phyloP scores from a whole-genome alignment of 2,888 invertebrate genomes.

The Drosophila conformis region DNA sequence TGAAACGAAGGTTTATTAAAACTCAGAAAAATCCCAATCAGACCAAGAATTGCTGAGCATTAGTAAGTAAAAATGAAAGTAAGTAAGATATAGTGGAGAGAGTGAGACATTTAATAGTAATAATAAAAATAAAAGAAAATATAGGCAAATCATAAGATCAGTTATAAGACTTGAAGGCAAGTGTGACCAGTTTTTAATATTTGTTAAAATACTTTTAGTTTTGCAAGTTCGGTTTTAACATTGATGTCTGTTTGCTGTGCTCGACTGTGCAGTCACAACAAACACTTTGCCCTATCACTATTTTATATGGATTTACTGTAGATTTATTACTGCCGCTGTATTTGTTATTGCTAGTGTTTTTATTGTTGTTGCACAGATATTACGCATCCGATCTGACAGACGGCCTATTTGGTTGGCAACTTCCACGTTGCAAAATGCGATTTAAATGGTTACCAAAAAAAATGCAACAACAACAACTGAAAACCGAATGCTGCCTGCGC shows the following conservation, averaged over 20 bases:
- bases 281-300: constrained; percentile 11
- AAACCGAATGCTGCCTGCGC: constrained; percentile 22
- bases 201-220: neutral
- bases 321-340: constrained; percentile 55
- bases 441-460: constrained; percentile 49
- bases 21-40: neutral
- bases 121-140: neutral
- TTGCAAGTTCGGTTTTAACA: constrained; percentile 4
- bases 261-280: constrained; percentile 15
- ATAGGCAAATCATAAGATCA: neutral
- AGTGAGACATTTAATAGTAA: neutral
- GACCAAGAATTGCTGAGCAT: accelerated
- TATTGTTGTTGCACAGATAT: constrained; percentile 36
- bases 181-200: neutral
- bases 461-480: constrained; percentile 31
- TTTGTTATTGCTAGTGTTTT: constrained; percentile 31
- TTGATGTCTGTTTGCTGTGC: constrained; percentile 28
- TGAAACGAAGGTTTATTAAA: neutral
- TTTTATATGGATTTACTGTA: constrained; percentile 49
- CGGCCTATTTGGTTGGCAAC: constrained; percentile 37
- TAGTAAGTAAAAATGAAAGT: neutral
- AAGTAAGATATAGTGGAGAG: accelerated
- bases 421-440: constrained; percentile 45
- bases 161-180: neutral
- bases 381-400: constrained; percentile 47